Conservation (phyloP, 2,797 vertebrate species). For the Melanotaenia parkinsoni region DNA sequence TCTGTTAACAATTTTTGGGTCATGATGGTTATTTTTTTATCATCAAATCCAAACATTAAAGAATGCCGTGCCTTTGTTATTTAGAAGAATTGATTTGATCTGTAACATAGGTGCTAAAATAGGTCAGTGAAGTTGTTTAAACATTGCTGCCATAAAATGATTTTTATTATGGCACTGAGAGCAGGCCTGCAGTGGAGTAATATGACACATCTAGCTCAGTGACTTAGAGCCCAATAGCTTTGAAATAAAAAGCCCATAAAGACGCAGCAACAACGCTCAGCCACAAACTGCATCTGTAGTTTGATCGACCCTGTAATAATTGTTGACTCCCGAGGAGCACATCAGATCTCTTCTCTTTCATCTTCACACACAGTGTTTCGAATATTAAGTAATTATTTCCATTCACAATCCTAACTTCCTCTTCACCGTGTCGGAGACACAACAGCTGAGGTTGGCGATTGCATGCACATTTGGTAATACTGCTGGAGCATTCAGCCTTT, state of each 20-base stretch:
- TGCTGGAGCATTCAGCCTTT: slow-evolving; percentile 62
- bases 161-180: slow-evolving; percentile 28
- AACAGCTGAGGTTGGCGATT: slow-evolving; percentile 65
- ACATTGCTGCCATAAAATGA: slow-evolving; percentile 29
- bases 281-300: slow-evolving; percentile 22
- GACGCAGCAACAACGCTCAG: not conserved
- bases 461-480: slow-evolving; percentile 56
- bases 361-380: slow-evolving; percentile 31
- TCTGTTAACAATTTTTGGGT: slow-evolving; percentile 47
- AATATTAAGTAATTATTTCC: slow-evolving; percentile 61
- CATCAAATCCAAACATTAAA: slow-evolving; percentile 39
- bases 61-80: slow-evolving; percentile 35
- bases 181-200: slow-evolving; percentile 13
- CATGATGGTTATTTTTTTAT: slow-evolving; percentile 15
- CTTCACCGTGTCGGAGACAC: slow-evolving; percentile 41
- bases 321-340: slow-evolving; percentile 39
- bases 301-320: slow-evolving; percentile 27
- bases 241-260: slow-evolving; percentile 21
- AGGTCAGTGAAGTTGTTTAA: slow-evolving; percentile 46
- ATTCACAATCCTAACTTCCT: slow-evolving; percentile 52
- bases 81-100: slow-evolving; percentile 37
- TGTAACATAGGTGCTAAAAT: slow-evolving; percentile 38
- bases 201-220: slow-evolving; percentile 3
- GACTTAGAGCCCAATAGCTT: slow-evolving; percentile 14
- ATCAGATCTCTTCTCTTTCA: slow-evolving; percentile 44